A percentile compares a stretch with the other conserved stretches of the same genome.
Evolutionary conservation across 37 sponge, comb jelly and placozoan genomes (phyloP).

Genomic region (Oopsacas minuta): DNA sequence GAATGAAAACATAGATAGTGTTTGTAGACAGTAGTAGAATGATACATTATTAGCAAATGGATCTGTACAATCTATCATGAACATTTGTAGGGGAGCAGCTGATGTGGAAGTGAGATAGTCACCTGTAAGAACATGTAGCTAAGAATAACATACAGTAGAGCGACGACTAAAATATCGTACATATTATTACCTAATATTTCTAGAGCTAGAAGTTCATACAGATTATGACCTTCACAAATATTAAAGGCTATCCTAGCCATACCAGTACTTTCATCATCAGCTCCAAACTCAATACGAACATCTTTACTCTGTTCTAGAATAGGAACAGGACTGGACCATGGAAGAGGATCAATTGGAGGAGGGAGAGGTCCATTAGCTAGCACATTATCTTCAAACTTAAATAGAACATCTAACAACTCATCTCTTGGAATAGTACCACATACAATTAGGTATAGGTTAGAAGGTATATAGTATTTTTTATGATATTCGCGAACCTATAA

Average conservation of each 20-base stretch:
- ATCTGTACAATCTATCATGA: constrained; percentile 54
- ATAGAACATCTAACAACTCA: constrained; percentile 41
- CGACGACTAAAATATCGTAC: neutral
- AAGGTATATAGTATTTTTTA: constrained; percentile 56
- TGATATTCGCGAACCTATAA: constrained; percentile 61
- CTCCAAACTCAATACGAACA: constrained; percentile 40
- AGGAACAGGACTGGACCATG: constrained; percentile 65
- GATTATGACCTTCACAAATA: constrained; percentile 40
- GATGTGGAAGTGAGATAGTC: constrained; percentile 72
- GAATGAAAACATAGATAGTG: constrained; percentile 21
- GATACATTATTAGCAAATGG: constrained; percentile 47
- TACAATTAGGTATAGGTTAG: constrained; percentile 69
- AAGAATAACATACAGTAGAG: neutral
- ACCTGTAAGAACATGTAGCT: no score
- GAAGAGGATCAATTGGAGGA: constrained; percentile 48
- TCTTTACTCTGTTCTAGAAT: constrained; percentile 25
- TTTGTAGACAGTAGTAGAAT: neutral
- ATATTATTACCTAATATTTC: neutral
- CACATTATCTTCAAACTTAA: constrained; percentile 58
- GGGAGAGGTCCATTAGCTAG: constrained; percentile 39
- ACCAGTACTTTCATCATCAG: constrained; percentile 55
- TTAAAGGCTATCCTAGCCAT: constrained; percentile 49
- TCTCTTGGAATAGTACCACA: constrained; percentile 52
- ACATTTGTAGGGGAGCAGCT: constrained; percentile 78
- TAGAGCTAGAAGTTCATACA: neutral